phyloP scores from a whole-genome alignment of 2,888 invertebrate species.

The Poecilobothrus nobilitatus region DNA sequence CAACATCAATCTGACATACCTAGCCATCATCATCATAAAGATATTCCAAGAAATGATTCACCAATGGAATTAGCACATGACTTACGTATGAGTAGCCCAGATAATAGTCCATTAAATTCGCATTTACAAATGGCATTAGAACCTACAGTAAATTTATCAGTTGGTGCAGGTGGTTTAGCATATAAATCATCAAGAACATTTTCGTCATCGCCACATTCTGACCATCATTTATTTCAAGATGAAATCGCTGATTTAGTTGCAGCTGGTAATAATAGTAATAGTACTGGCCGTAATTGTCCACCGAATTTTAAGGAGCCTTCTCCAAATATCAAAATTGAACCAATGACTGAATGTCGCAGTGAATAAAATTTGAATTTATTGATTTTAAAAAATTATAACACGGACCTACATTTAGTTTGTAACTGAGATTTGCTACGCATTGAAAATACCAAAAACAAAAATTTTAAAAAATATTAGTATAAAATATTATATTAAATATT shows the following conservation, averaged over 20 bases:
- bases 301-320: conserved; percentile 45
- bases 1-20: conserved; percentile 27
- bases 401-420: neutral
- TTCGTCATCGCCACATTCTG: conserved; percentile 50
- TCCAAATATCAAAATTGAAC: conserved; percentile 63
- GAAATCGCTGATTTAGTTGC: conserved; percentile 48
- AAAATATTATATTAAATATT: neutral
- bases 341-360: conserved; percentile 56
- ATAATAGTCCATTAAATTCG: conserved; percentile 56
- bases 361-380: conserved; percentile 44
- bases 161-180: conserved; percentile 53
- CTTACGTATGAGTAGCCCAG: conserved; percentile 45
- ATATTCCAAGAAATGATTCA: conserved; percentile 37
- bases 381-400: neutral
- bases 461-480: neutral
- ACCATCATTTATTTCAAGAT: conserved; percentile 57
- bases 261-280: conserved; percentile 17
- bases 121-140: conserved; percentile 57
- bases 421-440: neutral
- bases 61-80: conserved; percentile 44
- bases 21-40: conserved; percentile 22
- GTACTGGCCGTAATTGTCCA: conserved; percentile 30
- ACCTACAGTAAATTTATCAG: conserved; percentile 43
- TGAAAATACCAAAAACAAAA: neutral
- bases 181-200: conserved; percentile 51